Base-by-base conservation (phyloP, 2,888 invertebrate genomes). In the Artemia sinica region DNA sequence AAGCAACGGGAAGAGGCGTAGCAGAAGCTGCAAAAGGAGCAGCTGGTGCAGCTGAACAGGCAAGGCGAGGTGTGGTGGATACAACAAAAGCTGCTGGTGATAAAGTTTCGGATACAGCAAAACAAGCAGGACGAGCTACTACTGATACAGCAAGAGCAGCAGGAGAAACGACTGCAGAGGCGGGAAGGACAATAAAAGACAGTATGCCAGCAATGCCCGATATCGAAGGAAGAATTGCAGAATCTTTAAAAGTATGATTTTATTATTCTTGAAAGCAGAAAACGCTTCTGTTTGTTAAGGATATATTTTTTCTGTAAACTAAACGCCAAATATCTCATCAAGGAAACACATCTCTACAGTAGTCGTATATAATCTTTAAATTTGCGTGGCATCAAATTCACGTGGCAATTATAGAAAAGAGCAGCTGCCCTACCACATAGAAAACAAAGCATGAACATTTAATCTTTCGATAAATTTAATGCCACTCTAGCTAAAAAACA, bases 151-250 rank as follows among this genome's bases (percentile, higher is more conserved):
- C 63, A 10, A 58, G 63, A 58, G 63, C 63, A 28, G 63, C 63
- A 8, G 63, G 63, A 28, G 63, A 58, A 58, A 58, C 8, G 63
- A 58, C 28, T 58, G 63, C 63, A n/a, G 63, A 58, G 8, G 28
- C 63, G 9, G 63, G 63, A 9, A n/a, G 63, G 28, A 28, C 9
- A 18, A 10, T 28, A 10, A 58, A 58, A 28, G 63, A 58, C 8
- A 58, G 63, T 28, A 18, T 58, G 63, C 63, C 58, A 18, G 58
- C n/a, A 0, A 58, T 58, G 58, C 58, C 63, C 8, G 63, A 58
- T 58, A 58, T 58, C 3, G 63, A 58, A 10, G 63, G 63, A 58
- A 58, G 63, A 9, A 58, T 58, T 28, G 63, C 63, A n/a, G 63
- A 58, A 58, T 58, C 63, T 10, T 58, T 58, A 28, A 58, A 58